Conservation (phyloP, 2,888 invertebrate genomes). For the Hydraecia micacea region DNA sequence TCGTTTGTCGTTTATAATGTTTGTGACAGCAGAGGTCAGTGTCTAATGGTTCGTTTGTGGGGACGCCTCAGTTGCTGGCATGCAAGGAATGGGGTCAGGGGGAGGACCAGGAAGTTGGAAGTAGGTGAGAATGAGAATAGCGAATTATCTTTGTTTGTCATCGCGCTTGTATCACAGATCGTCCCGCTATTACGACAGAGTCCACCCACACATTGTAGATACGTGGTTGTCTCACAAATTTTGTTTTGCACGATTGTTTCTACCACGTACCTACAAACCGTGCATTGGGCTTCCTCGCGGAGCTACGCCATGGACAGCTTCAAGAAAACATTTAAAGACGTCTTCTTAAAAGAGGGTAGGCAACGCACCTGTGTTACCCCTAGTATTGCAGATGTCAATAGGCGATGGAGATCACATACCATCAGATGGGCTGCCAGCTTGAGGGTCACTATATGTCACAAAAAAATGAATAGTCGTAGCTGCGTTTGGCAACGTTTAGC, state of each 20-base stretch:
- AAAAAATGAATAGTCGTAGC: background rate
- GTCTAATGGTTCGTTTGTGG: slow-evolving; percentile 40
- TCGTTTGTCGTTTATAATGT: slow-evolving; percentile 39
- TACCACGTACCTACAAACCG: background rate
- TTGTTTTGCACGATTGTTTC: background rate
- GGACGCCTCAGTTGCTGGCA: slow-evolving; percentile 23
- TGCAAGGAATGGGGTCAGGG: slow-evolving; percentile 53
- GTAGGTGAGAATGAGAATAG: slow-evolving; percentile 35
- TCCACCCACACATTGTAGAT: background rate
- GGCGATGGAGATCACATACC: too few relatives aligned
- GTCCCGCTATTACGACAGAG: background rate
- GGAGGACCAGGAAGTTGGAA: slow-evolving; percentile 42
- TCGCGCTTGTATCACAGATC: background rate
- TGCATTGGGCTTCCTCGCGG: background rate
- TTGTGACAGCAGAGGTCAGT: slow-evolving; percentile 37
- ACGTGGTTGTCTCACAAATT: background rate
- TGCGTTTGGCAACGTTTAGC: too few relatives aligned
- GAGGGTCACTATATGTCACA: background rate
- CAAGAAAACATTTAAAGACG: background rate
- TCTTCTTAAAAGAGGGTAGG: too few relatives aligned
- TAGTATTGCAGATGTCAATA: background rate
- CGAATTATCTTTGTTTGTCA: slow-evolving; percentile 3
- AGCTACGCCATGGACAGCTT: background rate
- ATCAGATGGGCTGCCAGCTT: background rate
- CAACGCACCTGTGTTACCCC: too few relatives aligned